Base-by-base conservation (phyloP, 1,140 invertebrate species). In the Leptinotarsa lineolata region DNA sequence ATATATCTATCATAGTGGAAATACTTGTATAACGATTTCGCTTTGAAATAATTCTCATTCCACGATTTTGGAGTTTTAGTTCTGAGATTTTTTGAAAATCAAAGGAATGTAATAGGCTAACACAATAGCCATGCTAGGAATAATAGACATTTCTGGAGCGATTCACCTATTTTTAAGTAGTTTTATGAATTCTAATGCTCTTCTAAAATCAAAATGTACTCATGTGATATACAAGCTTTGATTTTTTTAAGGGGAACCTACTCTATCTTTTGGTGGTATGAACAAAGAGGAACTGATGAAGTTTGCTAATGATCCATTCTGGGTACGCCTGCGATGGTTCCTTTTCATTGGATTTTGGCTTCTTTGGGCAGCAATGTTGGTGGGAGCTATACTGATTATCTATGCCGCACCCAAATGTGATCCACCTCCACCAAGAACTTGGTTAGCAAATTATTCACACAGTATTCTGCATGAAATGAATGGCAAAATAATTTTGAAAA, bases 251-350 rank as follows among this genome's bases (percentile, higher is more conserved):
- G 39, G 82, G 84, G 21, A 84, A 63, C 22, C 82, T 11, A 88
- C 87, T 65, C 74, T 83, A 1, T 84, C 88, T 11, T 93, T 95
- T 76, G 89, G 92, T 18, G 95, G 95, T 11, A 91, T 97, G 87
- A 91, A 91, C 4, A 97, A 97, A 84, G 94, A 96, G 81, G 95
- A 97, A 82, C 84, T 97, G 64, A 92, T 97, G 92, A 95, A 95
- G 84, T 95, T 91, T 80, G 94, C 94, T 0, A 95, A 95, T 81
- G 94, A 97, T 85, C 95, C 95, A 44, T 96, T 96, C 82, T 97
- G 95, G 95, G 88, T 96, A 39, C 89, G 90, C 65, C 84, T 96
- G 61, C 88, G 95, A 78, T 95, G 93, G 93, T 87, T 91, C 75
- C 88, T 97, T 68, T 97, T 97, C 82, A 86, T 94, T 39, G 77